These are phyloP conservation scores for Timema cristinae DNA, from an alignment of 2,888 invertebrate species.

Conservation along the genomic window DNA sequence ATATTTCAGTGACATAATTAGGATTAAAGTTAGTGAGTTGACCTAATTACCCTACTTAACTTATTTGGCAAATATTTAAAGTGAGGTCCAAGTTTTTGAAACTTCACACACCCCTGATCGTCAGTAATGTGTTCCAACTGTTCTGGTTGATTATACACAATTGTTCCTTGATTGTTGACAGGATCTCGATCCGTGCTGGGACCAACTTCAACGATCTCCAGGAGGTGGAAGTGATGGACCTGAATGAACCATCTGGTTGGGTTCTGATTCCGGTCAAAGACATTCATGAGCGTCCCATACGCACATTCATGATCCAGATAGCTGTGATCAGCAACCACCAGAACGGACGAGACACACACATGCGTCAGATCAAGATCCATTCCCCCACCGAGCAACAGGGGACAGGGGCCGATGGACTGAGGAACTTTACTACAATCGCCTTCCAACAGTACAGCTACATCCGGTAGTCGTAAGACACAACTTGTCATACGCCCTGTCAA, in stretches of 20 bases:
- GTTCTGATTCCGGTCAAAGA: constrained; percentile 89
- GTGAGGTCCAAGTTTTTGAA: too few relatives aligned
- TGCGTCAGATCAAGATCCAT: constrained; percentile 94
- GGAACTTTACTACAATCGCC: constrained; percentile 75
- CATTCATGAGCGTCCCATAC: constrained; percentile 77
- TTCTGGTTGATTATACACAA: neutral
- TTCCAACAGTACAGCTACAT: constrained; percentile 80
- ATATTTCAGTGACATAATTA: too few relatives aligned
- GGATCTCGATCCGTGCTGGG: constrained; percentile 88
- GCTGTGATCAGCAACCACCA: constrained; percentile 98
- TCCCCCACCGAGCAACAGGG: constrained; percentile 69
- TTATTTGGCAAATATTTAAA: too few relatives aligned
- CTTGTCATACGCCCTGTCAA: neutral
- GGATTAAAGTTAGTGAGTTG: too few relatives aligned
- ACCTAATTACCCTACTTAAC: too few relatives aligned
- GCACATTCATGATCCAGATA: constrained; percentile 95
- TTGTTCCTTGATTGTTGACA: constrained; percentile 36
- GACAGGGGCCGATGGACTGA: constrained; percentile 61
- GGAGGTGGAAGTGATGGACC: constrained; percentile 90
- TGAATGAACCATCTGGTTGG: constrained; percentile 96
- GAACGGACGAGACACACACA: constrained; percentile 97
- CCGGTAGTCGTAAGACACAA: constrained; percentile 54
- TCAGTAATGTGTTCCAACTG: neutral
- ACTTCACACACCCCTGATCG: too few relatives aligned
- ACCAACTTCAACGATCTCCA: constrained; percentile 96